Percentiles rank a stretch among this genome's conserved stretches.
These are phyloP conservation scores for Piaya cayana DNA, from an alignment of 2,113 vertebrate genomes.

Conservation along the genomic window DNA sequence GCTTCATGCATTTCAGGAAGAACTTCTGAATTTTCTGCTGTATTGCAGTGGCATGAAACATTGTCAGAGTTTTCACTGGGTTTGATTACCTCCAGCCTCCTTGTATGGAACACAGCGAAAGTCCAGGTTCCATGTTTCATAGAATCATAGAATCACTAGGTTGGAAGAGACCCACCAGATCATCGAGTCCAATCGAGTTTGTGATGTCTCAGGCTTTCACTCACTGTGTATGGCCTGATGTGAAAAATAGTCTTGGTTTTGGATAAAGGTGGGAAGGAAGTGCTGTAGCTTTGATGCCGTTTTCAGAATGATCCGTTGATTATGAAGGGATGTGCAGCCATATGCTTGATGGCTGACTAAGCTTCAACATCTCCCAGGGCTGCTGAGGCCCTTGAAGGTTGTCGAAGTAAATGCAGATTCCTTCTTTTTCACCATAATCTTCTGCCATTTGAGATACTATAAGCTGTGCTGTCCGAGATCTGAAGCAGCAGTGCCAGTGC, in stretches of 20 bases:
- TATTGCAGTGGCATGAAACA: neutral
- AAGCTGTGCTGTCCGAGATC: neutral
- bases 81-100: neutral
- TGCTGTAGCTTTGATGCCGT: neutral
- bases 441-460: neutral
- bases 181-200: too few species aligned
- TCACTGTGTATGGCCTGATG: too few species aligned
- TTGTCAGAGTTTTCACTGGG: neutral
- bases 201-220: neutral
- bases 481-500: neutral
- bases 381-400: neutral
- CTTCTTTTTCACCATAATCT: fast-evolving
- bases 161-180: too few species aligned
- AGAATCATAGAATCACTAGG: too few species aligned
- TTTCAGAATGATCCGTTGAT: neutral
- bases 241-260: too few species aligned
- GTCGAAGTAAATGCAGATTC: neutral
- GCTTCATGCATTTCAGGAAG: neutral
- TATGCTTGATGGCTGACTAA: neutral
- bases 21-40: neutral
- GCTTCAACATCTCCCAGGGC: neutral
- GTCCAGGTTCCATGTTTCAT: neutral
- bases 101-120: neutral
- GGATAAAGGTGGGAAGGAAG: neutral
- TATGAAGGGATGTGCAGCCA: neutral